phyloP scores from a whole-genome alignment of 2,888 invertebrate species.

The Drosophila histrio region DNA sequence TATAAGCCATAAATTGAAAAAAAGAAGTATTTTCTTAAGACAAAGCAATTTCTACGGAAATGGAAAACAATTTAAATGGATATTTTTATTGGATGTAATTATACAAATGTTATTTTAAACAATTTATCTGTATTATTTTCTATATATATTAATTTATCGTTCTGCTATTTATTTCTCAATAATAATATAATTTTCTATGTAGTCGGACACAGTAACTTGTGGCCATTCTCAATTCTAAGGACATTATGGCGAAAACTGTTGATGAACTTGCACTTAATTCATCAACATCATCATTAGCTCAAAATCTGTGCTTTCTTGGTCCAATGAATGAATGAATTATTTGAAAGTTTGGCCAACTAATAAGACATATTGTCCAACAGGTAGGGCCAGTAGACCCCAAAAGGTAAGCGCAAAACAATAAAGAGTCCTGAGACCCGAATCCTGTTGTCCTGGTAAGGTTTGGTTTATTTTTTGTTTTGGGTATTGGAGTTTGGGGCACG shows the following conservation, averaged over 20 bases:
- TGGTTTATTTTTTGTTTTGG: neutral
- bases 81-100: neutral
- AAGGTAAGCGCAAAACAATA: conserved; percentile 34
- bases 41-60: neutral
- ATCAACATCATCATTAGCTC: conserved; percentile 57
- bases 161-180: neutral
- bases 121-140: too few species aligned
- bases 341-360: conserved; percentile 63
- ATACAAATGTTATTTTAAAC: neutral
- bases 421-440: conserved; percentile 8
- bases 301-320: conserved; percentile 52
- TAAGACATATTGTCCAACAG: conserved; percentile 70
- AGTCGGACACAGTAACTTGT: too few species aligned
- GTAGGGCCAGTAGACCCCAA: conserved; percentile 24
- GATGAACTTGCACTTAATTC: conserved; percentile 55
- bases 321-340: conserved; percentile 64
- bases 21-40: too few species aligned
- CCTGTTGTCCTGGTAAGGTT: neutral
- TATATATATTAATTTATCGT: too few species aligned
- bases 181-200: too few species aligned
- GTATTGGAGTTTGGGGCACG: conserved; percentile 17
- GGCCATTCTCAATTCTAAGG: neutral
- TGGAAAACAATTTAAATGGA: neutral
- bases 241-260: conserved; percentile 16
- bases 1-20: conserved; percentile 36